Percentiles rank a stretch among this genome's conserved stretches.
phyloP scores from a whole-genome alignment of 2,888 invertebrate genomes.

The Eristalis intricaria region DNA sequence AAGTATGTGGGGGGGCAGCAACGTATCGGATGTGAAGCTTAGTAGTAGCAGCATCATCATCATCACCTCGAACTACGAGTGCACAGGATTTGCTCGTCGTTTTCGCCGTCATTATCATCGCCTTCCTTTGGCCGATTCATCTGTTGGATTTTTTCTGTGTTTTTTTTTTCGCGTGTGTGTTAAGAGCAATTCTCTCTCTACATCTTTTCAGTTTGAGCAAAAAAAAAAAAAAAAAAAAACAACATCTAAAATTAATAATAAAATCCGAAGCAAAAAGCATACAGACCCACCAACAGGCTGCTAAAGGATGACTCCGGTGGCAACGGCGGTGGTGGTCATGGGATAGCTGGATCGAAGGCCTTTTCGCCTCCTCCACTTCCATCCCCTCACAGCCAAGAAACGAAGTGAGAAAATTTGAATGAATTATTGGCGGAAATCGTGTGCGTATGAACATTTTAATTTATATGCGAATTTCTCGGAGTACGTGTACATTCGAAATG shows the following conservation, averaged over 20 bases:
- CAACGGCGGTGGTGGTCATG: conserved; percentile 15
- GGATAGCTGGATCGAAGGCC: conserved; percentile 49
- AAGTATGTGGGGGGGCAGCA: neutral
- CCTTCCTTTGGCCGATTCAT: conserved; percentile 26
- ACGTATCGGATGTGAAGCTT: conserved; percentile 7
- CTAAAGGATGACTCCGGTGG: conserved; percentile 42
- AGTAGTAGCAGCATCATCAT: conserved; percentile 55
- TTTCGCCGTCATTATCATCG: conserved; percentile 66
- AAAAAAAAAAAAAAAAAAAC: neutral
- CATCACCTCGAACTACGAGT: conserved; percentile 55
- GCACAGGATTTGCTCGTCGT: conserved; percentile 57
- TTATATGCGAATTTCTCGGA: conserved; percentile 74
- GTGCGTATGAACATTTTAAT: conserved; percentile 74
- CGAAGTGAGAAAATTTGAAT: conserved; percentile 72
- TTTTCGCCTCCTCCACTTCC: neutral
- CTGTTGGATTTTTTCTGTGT: neutral
- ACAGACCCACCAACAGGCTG: conserved; percentile 36
- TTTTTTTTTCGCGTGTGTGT: conserved; percentile 23
- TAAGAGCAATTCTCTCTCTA: conserved; percentile 61
- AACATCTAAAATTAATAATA: conserved; percentile 55
- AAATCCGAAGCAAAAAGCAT: conserved; percentile 51
- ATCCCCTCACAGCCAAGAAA: neutral
- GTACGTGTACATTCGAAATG: conserved; percentile 57
- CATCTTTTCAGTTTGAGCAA: conserved; percentile 54
- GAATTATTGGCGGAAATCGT: conserved; percentile 73